Conservation (phyloP, 1,140 invertebrate species). For the Drosophila mojavensis region DNA sequence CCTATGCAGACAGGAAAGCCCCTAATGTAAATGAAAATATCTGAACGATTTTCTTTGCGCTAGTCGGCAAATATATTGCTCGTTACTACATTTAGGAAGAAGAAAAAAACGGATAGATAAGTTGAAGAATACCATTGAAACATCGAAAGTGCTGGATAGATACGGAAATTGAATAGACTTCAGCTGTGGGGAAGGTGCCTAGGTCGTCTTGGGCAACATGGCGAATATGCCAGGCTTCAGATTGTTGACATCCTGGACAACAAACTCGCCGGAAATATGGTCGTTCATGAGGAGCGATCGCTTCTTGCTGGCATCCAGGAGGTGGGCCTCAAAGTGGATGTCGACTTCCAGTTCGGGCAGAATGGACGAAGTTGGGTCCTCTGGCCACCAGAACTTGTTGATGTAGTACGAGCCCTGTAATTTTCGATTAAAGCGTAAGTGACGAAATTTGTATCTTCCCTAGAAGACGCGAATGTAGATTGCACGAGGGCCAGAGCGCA, state of each 20-base stretch:
- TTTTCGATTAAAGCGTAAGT: constrained; percentile 47
- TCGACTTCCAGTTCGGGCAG: constrained; percentile 76
- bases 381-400: constrained; percentile 81
- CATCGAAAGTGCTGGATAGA: constrained; percentile 32
- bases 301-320: constrained; percentile 68
- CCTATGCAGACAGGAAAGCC: too few relatives aligned
- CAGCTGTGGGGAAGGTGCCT: not conserved
- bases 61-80: constrained; percentile 45
- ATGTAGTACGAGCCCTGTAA: constrained; percentile 80
- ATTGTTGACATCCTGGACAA: constrained; percentile 73
- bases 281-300: constrained; percentile 69
- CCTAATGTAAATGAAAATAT: not conserved
- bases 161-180: constrained; percentile 9
- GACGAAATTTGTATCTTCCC: constrained; percentile 60
- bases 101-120: constrained; percentile 34
- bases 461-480: constrained; percentile 41
- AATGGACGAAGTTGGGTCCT: constrained; percentile 71
- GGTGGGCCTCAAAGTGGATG: constrained; percentile 55
- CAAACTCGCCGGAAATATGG: constrained; percentile 64
- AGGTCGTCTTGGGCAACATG: constrained; percentile 63
- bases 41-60: constrained; percentile 13
- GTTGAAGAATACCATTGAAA: constrained; percentile 62
- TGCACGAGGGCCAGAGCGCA: constrained; percentile 7
- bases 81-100: constrained; percentile 31
- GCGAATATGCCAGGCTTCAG: constrained; percentile 76